Percentiles rank a stretch among this genome's conserved stretches.
Evolutionary conservation across 2,888 invertebrate species (phyloP).

Genomic region (Cephus sareptanus): DNA sequence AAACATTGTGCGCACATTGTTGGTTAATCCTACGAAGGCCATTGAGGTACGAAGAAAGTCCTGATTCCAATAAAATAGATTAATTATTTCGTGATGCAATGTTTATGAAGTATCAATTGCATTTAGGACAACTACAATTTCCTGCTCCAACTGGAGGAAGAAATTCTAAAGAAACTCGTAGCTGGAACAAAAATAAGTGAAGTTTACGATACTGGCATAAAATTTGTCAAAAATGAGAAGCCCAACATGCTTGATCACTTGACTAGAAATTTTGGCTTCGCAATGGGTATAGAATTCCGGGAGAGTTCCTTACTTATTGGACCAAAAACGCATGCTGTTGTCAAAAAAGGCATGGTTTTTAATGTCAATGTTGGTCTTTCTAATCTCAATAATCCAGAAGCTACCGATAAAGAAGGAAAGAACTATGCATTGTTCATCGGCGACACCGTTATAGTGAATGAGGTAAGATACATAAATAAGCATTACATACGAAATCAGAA

Average conservation of each 20-base stretch:
- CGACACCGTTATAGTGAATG: conserved; percentile 96
- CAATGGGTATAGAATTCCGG: conserved; percentile 97
- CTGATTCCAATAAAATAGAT: neutral
- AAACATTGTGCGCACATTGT: conserved; percentile 94
- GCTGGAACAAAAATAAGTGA: conserved; percentile 86
- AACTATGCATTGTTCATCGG: conserved; percentile 94
- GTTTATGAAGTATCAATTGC: conserved; percentile 10
- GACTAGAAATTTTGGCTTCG: conserved; percentile 96
- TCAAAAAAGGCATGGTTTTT: conserved; percentile 95
- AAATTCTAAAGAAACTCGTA: conserved; percentile 84
- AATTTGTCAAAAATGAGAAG: conserved; percentile 86
- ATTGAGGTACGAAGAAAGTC: conserved; percentile 66
- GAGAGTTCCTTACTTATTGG: conserved; percentile 94
- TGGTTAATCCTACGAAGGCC: conserved; percentile 89
- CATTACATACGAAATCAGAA: neutral
- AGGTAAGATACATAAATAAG: conserved; percentile 67
- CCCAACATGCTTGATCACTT: conserved; percentile 88
- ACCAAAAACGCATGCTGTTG: conserved; percentile 83
- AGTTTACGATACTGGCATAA: conserved; percentile 87
- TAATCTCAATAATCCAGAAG: conserved; percentile 83
- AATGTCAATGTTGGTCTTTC: conserved; percentile 94
- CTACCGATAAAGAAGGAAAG: conserved; percentile 88
- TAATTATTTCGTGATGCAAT: neutral
- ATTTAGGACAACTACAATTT: conserved; percentile 92
- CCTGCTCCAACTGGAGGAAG: conserved; percentile 88